Percentiles rank a stretch among this genome's conserved stretches.
These are phyloP conservation scores for Leistus spinibarbis DNA, from an alignment of 2,888 invertebrate genomes.

Conservation along the genomic window DNA sequence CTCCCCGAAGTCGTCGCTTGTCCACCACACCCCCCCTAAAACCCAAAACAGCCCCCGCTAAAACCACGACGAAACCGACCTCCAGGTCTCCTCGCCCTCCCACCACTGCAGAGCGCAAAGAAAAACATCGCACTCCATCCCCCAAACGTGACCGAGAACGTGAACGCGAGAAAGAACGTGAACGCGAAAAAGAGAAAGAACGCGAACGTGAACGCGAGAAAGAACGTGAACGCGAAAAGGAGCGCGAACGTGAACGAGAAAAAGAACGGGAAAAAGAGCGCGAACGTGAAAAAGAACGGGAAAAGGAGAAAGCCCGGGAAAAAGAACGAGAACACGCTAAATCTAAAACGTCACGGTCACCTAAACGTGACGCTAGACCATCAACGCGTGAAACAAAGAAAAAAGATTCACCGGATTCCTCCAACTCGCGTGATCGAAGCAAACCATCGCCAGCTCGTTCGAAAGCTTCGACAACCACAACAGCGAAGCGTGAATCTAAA, in stretches of 20 bases:
- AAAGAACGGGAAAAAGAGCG: slow-evolving; percentile 61
- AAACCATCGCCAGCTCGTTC: slow-evolving; percentile 51
- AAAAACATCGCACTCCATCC: slow-evolving; percentile 55
- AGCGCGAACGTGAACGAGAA: slow-evolving; percentile 57
- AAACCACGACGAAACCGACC: slow-evolving; percentile 46
- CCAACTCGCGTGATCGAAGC: slow-evolving; percentile 52
- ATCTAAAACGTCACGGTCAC: slow-evolving; percentile 51
- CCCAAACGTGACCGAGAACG: slow-evolving; percentile 59
- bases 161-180: slow-evolving; percentile 53
- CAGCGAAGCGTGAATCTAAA: slow-evolving; percentile 49
- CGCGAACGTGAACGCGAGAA: slow-evolving; percentile 54
- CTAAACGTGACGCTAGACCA: slow-evolving; percentile 51
- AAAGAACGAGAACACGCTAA: slow-evolving; percentile 48
- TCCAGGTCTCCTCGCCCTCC: slow-evolving; percentile 53
- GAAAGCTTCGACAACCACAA: slow-evolving; percentile 47
- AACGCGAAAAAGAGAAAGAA: slow-evolving; percentile 59
- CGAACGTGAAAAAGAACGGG: slow-evolving; percentile 60
- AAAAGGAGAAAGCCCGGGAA: slow-evolving; percentile 51
- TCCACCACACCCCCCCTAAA: slow-evolving; percentile 57
- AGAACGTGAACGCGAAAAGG: slow-evolving; percentile 53
- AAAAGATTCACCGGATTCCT: slow-evolving; percentile 56
- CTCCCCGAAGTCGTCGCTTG: slow-evolving; percentile 49
- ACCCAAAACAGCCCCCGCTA: slow-evolving; percentile 49
- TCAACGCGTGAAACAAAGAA: slow-evolving; percentile 51
- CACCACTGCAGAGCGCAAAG: slow-evolving; percentile 50